phyloP scores from a whole-genome alignment of 2,797 vertebrate genomes.

The Simalia tracyae region DNA sequence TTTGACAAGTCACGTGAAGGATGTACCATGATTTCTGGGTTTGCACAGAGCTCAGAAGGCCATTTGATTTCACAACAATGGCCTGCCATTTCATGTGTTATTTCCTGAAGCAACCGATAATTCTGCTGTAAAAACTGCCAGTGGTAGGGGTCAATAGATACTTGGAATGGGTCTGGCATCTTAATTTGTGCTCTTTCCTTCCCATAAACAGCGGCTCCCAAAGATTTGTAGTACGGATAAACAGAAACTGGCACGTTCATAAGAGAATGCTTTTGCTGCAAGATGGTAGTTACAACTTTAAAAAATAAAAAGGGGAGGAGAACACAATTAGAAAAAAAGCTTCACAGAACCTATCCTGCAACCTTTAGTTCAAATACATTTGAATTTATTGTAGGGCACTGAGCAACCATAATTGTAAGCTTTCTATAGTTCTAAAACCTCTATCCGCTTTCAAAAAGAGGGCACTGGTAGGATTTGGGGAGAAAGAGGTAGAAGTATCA shows the following conservation, averaged over 20 bases:
- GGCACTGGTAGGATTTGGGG: not conserved
- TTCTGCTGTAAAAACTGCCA: conserved; percentile 75
- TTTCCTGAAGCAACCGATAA: conserved; percentile 59
- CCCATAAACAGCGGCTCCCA: conserved; percentile 80
- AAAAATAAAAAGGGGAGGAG: conserved; percentile 29
- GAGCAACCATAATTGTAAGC: not conserved
- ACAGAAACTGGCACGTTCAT: conserved; percentile 69
- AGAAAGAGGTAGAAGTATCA: not conserved
- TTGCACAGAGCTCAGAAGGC: conserved; percentile 40
- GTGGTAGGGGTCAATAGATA: conserved; percentile 69
- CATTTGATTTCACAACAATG: conserved; percentile 75
- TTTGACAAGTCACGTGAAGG: conserved; percentile 73
- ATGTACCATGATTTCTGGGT: conserved; percentile 66
- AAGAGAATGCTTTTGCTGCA: conserved; percentile 71
- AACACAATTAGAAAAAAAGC: not conserved
- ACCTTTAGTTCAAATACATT: not conserved
- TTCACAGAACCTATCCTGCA: not conserved
- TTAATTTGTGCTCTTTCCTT: conserved; percentile 76
- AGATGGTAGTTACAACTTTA: conserved; percentile 75
- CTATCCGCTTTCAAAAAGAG: not conserved
- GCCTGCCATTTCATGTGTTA: conserved; percentile 74
- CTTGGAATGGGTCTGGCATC: conserved; percentile 76
- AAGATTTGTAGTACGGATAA: conserved; percentile 77
- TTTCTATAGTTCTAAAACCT: not conserved
- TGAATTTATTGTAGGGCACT: not conserved